Evolutionary conservation across 2,888 invertebrate genomes (phyloP).

Genomic region (Drosophila falleni): DNA sequence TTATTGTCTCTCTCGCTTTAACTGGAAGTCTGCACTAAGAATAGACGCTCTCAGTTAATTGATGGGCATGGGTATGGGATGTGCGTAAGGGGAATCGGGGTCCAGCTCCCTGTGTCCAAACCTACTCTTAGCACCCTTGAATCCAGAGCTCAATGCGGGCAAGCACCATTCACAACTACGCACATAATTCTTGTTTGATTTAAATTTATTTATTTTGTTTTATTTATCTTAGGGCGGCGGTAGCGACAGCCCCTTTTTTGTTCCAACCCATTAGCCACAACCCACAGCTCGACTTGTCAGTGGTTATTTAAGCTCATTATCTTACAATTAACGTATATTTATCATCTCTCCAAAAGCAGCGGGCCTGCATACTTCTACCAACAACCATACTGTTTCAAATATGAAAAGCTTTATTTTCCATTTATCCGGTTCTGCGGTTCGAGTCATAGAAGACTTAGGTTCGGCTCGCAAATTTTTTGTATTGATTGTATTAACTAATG

Average conservation of each 20-base stretch:
- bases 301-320: conserved; percentile 77
- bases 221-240: conserved; percentile 36
- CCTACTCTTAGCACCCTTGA: conserved; percentile 12
- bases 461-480: no score
- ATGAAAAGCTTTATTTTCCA: no score
- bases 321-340: conserved; percentile 59
- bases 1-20: not conserved
- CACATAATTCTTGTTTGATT: conserved; percentile 41
- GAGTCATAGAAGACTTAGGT: no score
- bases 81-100: not conserved
- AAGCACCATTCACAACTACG: conserved; percentile 2
- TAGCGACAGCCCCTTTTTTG: conserved; percentile 7
- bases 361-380: conserved; percentile 32
- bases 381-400: not conserved
- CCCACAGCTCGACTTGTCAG: conserved; percentile 23
- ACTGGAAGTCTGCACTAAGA: conserved; percentile 53
- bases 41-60: conserved; percentile 65
- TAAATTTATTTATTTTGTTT: conserved; percentile 43
- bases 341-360: conserved; percentile 45
- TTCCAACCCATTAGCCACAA: conserved; percentile 7
- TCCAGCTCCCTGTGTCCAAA: no score
- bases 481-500: no score
- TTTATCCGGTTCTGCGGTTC: no score
- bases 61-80: conserved; percentile 43
- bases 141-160: conserved; percentile 34